Evolutionary conservation across 92 coral and sea anemone genomes (phyloP), one percentile per base, ranked within the genome.

Genomic region (Phenganax stokvisi): DNA sequence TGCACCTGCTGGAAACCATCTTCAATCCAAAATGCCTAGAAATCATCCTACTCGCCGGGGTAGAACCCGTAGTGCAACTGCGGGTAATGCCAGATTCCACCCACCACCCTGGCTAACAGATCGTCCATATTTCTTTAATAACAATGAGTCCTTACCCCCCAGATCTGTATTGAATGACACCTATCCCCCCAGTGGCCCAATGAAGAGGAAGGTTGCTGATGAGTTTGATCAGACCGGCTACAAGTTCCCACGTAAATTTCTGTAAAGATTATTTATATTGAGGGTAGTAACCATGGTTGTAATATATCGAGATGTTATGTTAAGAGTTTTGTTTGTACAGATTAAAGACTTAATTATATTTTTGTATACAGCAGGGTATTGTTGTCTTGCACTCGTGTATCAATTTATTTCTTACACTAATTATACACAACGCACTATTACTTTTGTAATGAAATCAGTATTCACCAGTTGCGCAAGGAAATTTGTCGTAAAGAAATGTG

Each of bases 241-340:
- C 55, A 79, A 79, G 56, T 54, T 61, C 53, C 74, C 83, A 17
- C 83, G 83, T 16, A 79, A 63, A 56, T 79, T 64, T 63, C 17
- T 47, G 73, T 51, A 56, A 63, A 6, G 13, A 60, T 15, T 57
- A 30, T 44, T 44, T 12, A 57, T 30, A 65, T 10, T 17, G 74
- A 69, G 15, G 9, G 15, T 69, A 69, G 31, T 69, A 30, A 20
- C 11, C 47, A 17, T 30, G 47, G 31, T 68, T 37, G 20, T 64
- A 11, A 64, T 8, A 12, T 68, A 30, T 30, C 12, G n/a, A 68
- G 3, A 30, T 68, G 53, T 68, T 51, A 30, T 68, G n/a, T 61
- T 17, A 15, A 12, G 30, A 68, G 16, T 68, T 68, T 68, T 68
- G 73, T 68, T 68, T 29, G 73, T 68, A 30, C 30, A 68, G 53